Evolutionary conservation across 2,888 invertebrate genomes (phyloP).

Genomic region (Eurois occulta): DNA sequence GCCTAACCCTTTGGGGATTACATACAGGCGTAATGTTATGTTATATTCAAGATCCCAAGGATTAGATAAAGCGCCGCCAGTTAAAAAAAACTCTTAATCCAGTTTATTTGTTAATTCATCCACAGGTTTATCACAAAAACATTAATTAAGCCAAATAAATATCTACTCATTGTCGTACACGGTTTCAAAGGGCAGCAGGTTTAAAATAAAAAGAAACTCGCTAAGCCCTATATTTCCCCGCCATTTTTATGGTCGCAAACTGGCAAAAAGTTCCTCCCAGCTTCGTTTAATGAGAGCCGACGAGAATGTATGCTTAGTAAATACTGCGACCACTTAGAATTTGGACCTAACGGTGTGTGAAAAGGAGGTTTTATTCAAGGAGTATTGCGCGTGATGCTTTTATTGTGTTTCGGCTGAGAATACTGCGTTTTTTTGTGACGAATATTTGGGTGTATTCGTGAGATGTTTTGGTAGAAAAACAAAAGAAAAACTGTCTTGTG

Average conservation of each 20-base stretch:
- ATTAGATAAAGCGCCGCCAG: background rate
- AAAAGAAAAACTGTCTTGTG: background rate
- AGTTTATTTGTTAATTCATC: background rate
- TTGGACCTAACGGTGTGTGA: slow-evolving; percentile 51
- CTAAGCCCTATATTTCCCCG: slow-evolving; percentile 71
- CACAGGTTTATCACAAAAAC: background rate
- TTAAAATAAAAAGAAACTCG: slow-evolving; percentile 67
- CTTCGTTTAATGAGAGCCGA: slow-evolving; percentile 80
- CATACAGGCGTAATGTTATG: background rate
- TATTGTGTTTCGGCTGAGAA: slow-evolving; percentile 35
- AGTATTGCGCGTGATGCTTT: slow-evolving; percentile 24
- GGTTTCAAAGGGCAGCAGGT: slow-evolving; percentile 42
- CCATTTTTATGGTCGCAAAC: slow-evolving; percentile 76
- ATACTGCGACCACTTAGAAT: slow-evolving; percentile 65
- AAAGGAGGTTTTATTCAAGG: slow-evolving; percentile 35
- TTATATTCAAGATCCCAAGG: background rate
- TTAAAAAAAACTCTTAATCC: background rate
- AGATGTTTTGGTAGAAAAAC: background rate
- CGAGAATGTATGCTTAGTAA: slow-evolving; percentile 76
- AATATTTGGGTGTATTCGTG: background rate
- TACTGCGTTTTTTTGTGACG: slow-evolving; percentile 10
- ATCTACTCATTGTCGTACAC: slow-evolving; percentile 25
- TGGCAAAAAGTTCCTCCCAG: slow-evolving; percentile 80
- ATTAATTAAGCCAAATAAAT: slow-evolving; percentile 34
- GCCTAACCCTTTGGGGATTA: background rate